Conservation (phyloP, 2,888 invertebrate genomes). For the Chrysodeixis includens region DNA sequence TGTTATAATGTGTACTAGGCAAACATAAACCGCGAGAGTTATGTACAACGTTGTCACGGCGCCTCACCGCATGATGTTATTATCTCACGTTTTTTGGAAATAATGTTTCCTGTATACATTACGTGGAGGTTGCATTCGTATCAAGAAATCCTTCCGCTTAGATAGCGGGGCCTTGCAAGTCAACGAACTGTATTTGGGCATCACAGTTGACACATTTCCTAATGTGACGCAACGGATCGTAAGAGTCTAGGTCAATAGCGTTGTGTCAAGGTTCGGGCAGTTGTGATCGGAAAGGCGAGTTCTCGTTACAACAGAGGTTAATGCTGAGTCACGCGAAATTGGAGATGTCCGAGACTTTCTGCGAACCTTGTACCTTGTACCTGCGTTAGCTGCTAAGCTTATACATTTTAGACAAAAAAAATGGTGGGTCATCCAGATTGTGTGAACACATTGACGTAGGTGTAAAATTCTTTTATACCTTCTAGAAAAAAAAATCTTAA, state of each 20-base stretch:
- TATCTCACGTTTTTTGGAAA: slow-evolving; percentile 35
- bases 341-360: slow-evolving; percentile 25
- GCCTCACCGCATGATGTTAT: slow-evolving; percentile 31
- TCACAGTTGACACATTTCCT: slow-evolving; percentile 51
- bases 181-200: slow-evolving; percentile 55
- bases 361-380: background rate
- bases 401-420: background rate
- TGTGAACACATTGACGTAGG: too few relatives aligned
- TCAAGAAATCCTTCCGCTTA: slow-evolving; percentile 59
- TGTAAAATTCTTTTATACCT: too few relatives aligned
- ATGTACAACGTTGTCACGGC: slow-evolving; percentile 17
- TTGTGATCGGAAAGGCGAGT: slow-evolving; percentile 29
- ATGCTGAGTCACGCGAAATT: slow-evolving; percentile 26
- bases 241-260: slow-evolving; percentile 41
- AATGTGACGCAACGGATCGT: slow-evolving; percentile 48
- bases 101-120: slow-evolving; percentile 53
- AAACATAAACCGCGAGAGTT: background rate
- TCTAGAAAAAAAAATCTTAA: too few relatives aligned
- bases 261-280: slow-evolving; percentile 36
- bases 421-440: too few relatives aligned
- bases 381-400: background rate
- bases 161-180: slow-evolving; percentile 55
- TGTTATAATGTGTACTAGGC: background rate
- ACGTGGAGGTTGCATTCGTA: slow-evolving; percentile 51
- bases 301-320: slow-evolving; percentile 33